Conservation (phyloP, 2,888 invertebrate genomes). For the Lydus trimaculatus region DNA sequence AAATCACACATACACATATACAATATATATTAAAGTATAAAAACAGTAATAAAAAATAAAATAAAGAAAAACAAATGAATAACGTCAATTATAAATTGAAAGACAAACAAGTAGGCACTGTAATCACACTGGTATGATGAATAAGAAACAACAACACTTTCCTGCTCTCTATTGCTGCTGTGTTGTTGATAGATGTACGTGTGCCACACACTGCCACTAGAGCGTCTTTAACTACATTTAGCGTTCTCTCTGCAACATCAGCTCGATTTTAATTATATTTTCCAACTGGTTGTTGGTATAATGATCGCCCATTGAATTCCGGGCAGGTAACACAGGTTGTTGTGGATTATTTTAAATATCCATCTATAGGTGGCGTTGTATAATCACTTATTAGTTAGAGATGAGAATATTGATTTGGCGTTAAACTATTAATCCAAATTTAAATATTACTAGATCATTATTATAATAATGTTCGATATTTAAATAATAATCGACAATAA, state of each 20-base stretch:
- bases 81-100: background rate
- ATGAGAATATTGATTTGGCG: background rate
- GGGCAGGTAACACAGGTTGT: constrained; percentile 43
- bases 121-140: constrained; percentile 38
- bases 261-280: constrained; percentile 39
- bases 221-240: constrained; percentile 37
- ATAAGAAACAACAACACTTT: constrained; percentile 16
- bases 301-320: constrained; percentile 34
- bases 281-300: constrained; percentile 14
- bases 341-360: background rate
- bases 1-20: constrained; percentile 23
- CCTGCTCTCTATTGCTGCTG: too few relatives aligned
- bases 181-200: background rate
- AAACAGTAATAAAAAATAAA: too few relatives aligned
- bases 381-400: background rate
- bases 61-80: constrained; percentile 33
- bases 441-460: too few relatives aligned
- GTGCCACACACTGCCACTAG: constrained; percentile 25
- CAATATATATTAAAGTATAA: too few relatives aligned
- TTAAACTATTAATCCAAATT: too few relatives aligned
- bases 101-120: constrained; percentile 37
- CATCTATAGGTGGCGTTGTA: background rate
- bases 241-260: constrained; percentile 30
- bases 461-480: too few relatives aligned
- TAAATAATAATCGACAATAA: too few relatives aligned